Evolutionary conservation across 2,888 invertebrate genomes (phyloP), one percentile per base, ranked within the genome.

Genomic region (Platerodrilus igneus): DNA sequence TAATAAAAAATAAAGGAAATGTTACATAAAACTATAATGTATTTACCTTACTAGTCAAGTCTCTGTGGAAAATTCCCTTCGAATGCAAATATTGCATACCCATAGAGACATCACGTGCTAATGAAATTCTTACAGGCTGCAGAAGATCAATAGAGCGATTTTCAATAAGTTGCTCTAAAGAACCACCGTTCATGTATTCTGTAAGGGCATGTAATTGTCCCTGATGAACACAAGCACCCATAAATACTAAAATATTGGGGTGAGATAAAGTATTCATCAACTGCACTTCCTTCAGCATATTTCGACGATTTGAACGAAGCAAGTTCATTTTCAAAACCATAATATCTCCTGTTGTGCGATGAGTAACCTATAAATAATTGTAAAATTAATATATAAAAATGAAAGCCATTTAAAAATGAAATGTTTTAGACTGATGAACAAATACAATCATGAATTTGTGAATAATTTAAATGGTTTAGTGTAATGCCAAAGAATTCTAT

Each of bases 241-340:
- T 86, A 73, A 94, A 92, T 66, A 87, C 86, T 58, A 95, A 79
- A 65, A 95, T 93, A 70, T 95, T 94, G 45, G 89, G 86, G 75
- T 95, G 94, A 61, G 88, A 89, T 52, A 95, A 78, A 63, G 88
- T 83, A 73, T 95, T 95, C 86, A 95, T 91, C 58, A 95, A 81
- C 73, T 95, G 93, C 52, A 94, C 94, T 74, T 95, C 95, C 63
- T 93, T 88, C 60, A 95, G 78, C 87, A 95, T 95, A 74, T 91
- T 93, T 57, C 90, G 89, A 61, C 94, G 79, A 75, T 95, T 94
- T 57, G 92, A 90, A 49, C 88, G 80, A 65, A 90, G 83, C 70
- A 91, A 84, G 76, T 95, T 91, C 88, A 90, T 92, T 73, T 95
- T 95, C 63, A 95, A 81, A 69, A 94, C 95, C 94, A 95, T 95